These are phyloP conservation scores for Myopa tessellatipennis DNA, from an alignment of 2,888 invertebrate species.

Conservation along the genomic window DNA sequence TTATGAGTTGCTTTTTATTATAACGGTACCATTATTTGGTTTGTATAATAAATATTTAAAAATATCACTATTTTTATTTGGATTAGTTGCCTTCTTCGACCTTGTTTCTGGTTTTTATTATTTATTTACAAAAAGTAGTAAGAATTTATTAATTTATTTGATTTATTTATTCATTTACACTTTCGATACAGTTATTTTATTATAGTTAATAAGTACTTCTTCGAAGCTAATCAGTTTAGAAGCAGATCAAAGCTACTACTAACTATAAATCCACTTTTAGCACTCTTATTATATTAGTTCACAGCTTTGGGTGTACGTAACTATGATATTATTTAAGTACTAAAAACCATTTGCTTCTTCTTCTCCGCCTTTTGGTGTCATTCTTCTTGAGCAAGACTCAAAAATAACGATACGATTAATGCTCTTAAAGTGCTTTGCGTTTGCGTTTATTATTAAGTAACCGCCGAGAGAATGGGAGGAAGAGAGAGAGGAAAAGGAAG, in stretches of 20 bases:
- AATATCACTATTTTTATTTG: too few relatives aligned
- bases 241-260: constrained; percentile 20
- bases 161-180: background rate
- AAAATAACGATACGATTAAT: background rate
- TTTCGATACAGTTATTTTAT: background rate
- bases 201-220: background rate
- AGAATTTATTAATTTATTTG: background rate
- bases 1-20: too few relatives aligned
- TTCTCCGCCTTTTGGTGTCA: too few relatives aligned
- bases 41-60: background rate
- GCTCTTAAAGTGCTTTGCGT: background rate
- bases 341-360: background rate
- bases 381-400: too few relatives aligned
- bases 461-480: background rate
- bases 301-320: background rate
- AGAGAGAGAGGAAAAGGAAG: background rate
- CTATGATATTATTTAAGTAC: constrained; percentile 16
- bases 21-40: too few relatives aligned
- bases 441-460: background rate
- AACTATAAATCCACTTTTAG: background rate
- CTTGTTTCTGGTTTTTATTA: background rate
- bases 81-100: background rate
- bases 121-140: background rate
- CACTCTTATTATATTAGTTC: background rate
- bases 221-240: background rate